Evolutionary conservation across 1,140 invertebrate species (phyloP).

Genomic region (Trissolcus basalis): DNA sequence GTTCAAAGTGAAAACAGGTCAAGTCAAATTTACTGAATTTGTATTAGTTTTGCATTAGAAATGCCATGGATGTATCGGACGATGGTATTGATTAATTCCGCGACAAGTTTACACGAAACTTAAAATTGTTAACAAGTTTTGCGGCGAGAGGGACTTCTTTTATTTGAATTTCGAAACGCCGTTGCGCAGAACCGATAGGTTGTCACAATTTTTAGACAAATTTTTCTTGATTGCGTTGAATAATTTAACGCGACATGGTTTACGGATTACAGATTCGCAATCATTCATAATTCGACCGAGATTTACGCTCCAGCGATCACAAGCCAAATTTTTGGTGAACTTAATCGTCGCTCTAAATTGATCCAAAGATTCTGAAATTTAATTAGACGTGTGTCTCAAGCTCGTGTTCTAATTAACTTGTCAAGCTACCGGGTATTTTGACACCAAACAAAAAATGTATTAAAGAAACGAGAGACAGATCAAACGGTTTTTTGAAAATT

Average conservation of each 20-base stretch:
- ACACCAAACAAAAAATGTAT: too few relatives aligned
- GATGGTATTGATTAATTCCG: slow-evolving; percentile 41
- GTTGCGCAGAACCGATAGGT: too few relatives aligned
- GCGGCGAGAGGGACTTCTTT: too few relatives aligned
- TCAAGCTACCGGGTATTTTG: too few relatives aligned
- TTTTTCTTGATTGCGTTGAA: slow-evolving; percentile 25
- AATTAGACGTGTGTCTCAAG: too few relatives aligned
- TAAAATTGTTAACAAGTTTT: slow-evolving; percentile 12
- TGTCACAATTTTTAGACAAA: slow-evolving; percentile 20
- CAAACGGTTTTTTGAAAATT: too few relatives aligned
- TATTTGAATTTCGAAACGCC: slow-evolving; percentile 19
- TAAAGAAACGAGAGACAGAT: too few relatives aligned
- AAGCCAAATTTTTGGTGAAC: not conserved
- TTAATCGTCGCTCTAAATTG: too few relatives aligned
- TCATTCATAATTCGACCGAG: not conserved
- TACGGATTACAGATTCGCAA: not conserved
- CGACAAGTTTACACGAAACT: slow-evolving; percentile 27
- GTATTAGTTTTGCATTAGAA: slow-evolving; percentile 51
- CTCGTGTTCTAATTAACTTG: too few relatives aligned
- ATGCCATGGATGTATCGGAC: slow-evolving; percentile 31
- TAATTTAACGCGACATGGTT: slow-evolving; percentile 3
- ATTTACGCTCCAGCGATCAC: not conserved
- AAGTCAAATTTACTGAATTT: slow-evolving; percentile 42
- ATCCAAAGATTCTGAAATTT: too few relatives aligned
- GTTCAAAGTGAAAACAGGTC: slow-evolving; percentile 43